These are phyloP conservation scores for Zapus hudsonius DNA, from an alignment of 2,113 vertebrate genomes.

Conservation along the genomic window DNA sequence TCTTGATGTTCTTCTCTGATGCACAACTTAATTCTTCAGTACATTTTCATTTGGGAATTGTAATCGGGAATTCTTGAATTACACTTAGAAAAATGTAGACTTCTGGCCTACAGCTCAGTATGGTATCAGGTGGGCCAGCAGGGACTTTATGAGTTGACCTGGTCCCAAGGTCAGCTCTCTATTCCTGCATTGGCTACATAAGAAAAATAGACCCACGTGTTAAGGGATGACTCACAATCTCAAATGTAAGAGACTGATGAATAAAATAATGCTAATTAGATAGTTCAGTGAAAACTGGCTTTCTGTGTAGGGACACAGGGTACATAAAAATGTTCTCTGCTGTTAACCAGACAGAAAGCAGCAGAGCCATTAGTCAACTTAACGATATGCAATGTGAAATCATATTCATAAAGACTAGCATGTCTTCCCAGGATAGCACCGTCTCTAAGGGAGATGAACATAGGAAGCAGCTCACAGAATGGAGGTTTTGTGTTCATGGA, in stretches of 20 bases:
- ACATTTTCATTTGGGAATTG: too few relatives aligned
- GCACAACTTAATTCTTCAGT: too few relatives aligned
- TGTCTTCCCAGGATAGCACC: neutral
- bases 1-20: too few relatives aligned
- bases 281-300: slow-evolving; percentile 1
- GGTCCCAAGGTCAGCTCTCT: neutral
- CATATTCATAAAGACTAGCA: neutral
- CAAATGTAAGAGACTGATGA: slow-evolving; percentile 35
- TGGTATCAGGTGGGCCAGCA: neutral
- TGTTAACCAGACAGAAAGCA: slow-evolving; percentile 10
- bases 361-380: neutral
- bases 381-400: slow-evolving; percentile 37
- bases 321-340: neutral
- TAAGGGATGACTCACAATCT: slow-evolving; percentile 22
- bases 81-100: neutral
- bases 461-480: neutral
- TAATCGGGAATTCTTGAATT: slow-evolving; percentile 24
- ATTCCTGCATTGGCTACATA: neutral
- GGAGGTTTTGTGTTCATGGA: slow-evolving; percentile 18
- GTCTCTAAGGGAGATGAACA: neutral
- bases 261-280: neutral
- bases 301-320: neutral
- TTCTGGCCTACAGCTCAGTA: neutral
- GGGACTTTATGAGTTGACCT: neutral
- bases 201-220: neutral